Evolutionary conservation across 2,797 vertebrate species (phyloP), one percentile per base, ranked within the genome.

Genomic region (Allobates femoralis): DNA sequence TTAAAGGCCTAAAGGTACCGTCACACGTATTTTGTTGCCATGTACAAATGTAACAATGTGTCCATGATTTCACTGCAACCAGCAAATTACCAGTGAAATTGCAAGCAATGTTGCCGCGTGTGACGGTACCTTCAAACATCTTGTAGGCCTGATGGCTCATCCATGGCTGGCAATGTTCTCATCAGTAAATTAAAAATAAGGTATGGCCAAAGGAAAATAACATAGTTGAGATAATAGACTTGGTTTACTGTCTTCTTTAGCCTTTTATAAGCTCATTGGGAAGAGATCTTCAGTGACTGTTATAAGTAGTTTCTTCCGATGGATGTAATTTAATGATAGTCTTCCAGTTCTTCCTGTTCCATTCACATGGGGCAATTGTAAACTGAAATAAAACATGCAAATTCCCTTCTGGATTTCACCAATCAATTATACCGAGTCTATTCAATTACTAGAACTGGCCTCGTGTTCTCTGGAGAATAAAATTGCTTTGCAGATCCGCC

Each of bases 371-470:
- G 32, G 15, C 53, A 69, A 56, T 73, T 37, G 66, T 37, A 56
- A 69, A n/a, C 19, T 55, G 51, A 56, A 55, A 67, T 67, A 32
- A 51, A 34, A 67, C 80, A 82, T 71, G 50, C 71, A 84, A 64
- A 51, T 46, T 74, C 71, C 69, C 37, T 62, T 14, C 28, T 77
- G 73, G 67, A 84, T 77, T 55, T 23, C 41, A 53, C 58, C 83
- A 84, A 84, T 84, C 82, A 84, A 75, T 76, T 84, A 84, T 69
- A 64, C 23, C 3, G 21, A 76, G 26, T 76, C 26, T 66, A 84
- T 64, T 51, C 51, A 73, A 58, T 82, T 82, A 82, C 51, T 19
- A 12, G 51, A 66, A 50, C 79, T 50, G 62, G 41, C 41, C 60
- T 53, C 21, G 2, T 21, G 21, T 81, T 30, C 62, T 67, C 60